Base-by-base conservation (phyloP, 2,797 vertebrate species). In the Pogonophryne albipinna region DNA sequence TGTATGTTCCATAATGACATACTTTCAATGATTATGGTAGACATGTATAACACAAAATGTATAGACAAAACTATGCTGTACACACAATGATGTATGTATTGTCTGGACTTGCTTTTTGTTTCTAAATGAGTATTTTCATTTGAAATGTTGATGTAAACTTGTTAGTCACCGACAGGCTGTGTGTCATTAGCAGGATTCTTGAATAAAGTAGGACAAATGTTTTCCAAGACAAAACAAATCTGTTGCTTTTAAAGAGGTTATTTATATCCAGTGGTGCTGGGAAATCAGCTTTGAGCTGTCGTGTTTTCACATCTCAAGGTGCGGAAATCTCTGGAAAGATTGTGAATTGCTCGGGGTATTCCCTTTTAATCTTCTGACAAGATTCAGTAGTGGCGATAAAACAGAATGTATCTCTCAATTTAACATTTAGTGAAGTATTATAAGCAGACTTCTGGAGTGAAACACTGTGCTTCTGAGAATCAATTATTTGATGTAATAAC, bases 371-470 rank as follows among this genome's bases (percentile, higher is more conserved):
- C 17, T 50, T 68, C 19, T 27, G 20, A 67, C 57, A 80, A 17
- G 10, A 44, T 15, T 60, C n/a, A 15, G 55, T 8, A 56, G 34
- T n/a, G 50, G 14, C 11, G 27, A 9, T 27, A 6, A 52, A 46
- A 27, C 59, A 34, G 45, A 69, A 56, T 14, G 4, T 4, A 64
- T 59, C 47, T 68, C 15, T 73, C 20, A 47, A 41, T 57, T 19
- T 75, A n/a, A 71, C 62, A 71, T 51, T 57, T 31, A 15, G 5
- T 47, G 47, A 49, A n/a, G 60, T n/a, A 27, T 49, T 27, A 56
- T 17, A 10, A n/a, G 8, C 20, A 23, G 15, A 31, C 49, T 71
- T 17, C 10, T 17, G 27, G n/a, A 47, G 42, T 46, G 17, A 11
- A 58, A 15, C 31, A 49, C 27, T 10, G 12, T 46, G 23, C 20